A percentile compares a stretch with the other conserved stretches of the same genome.
Conservation (phyloP, 2,888 invertebrate species). For the Neria commutata region DNA sequence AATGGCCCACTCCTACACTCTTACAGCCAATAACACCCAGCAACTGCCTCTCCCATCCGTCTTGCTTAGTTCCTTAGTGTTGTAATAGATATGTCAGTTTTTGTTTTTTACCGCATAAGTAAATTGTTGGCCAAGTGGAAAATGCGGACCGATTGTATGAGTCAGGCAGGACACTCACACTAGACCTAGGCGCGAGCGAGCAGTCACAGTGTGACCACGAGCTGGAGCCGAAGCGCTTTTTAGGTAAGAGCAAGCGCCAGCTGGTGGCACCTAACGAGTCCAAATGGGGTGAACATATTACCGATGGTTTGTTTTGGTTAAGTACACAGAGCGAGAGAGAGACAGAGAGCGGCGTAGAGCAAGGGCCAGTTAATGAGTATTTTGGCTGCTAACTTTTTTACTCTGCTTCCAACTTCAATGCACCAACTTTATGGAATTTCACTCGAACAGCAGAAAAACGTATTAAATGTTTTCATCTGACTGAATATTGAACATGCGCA, state of each 20-base stretch:
- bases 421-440: background rate
- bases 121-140: background rate
- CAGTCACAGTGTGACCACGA: too few species aligned
- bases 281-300: too few species aligned
- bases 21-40: too few species aligned
- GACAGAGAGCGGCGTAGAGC: background rate
- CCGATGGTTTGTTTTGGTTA: too few species aligned
- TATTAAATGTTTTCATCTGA: slow-evolving; percentile 11
- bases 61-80: too few species aligned
- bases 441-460: background rate
- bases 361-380: background rate
- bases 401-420: background rate
- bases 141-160: background rate
- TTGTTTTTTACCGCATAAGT: too few species aligned
- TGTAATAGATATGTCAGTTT: too few species aligned
- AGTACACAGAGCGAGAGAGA: background rate
- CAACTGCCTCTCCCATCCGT: too few species aligned
- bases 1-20: too few species aligned
- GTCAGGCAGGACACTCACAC: background rate
- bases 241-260: too few species aligned
- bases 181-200: background rate
- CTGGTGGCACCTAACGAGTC: too few species aligned
- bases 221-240: too few species aligned
- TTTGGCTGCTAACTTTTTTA: background rate
- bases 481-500: slow-evolving; percentile 26